Evolutionary conservation across 1,140 invertebrate genomes (phyloP).

Genomic region (Bombus superbus): DNA sequence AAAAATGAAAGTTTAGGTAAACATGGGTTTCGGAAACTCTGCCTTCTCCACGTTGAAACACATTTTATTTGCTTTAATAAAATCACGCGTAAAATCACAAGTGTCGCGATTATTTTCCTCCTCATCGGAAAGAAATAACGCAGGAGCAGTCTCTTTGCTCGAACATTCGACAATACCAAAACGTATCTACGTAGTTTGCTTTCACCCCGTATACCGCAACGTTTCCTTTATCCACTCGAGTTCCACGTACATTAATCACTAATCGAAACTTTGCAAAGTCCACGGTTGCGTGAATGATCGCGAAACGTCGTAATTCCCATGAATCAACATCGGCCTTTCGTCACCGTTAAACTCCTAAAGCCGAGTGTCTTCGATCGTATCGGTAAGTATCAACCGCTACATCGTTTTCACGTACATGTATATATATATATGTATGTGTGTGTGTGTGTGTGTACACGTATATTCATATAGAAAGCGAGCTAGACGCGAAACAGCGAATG

Average conservation of each 20-base stretch:
- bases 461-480: constrained; percentile 48
- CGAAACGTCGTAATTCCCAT: background rate
- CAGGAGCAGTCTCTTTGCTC: background rate
- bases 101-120: background rate
- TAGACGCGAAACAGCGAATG: constrained; percentile 56
- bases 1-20: background rate
- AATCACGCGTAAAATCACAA: background rate
- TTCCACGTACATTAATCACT: background rate
- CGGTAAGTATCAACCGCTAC: background rate
- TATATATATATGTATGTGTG: constrained; percentile 18
- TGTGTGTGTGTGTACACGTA: constrained; percentile 23
- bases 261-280: background rate
- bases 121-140: background rate
- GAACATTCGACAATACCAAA: background rate
- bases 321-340: constrained; percentile 5
- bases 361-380: constrained; percentile 34
- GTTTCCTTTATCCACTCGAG: background rate
- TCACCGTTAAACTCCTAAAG: constrained; percentile 34
- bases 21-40: background rate
- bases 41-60: background rate
- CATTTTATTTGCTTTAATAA: background rate
- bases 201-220: background rate
- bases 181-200: background rate
- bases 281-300: background rate
- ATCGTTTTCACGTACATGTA: constrained; percentile 18